phyloP scores from a whole-genome alignment of 2,113 vertebrate genomes.

The Junco hyemalis region DNA sequence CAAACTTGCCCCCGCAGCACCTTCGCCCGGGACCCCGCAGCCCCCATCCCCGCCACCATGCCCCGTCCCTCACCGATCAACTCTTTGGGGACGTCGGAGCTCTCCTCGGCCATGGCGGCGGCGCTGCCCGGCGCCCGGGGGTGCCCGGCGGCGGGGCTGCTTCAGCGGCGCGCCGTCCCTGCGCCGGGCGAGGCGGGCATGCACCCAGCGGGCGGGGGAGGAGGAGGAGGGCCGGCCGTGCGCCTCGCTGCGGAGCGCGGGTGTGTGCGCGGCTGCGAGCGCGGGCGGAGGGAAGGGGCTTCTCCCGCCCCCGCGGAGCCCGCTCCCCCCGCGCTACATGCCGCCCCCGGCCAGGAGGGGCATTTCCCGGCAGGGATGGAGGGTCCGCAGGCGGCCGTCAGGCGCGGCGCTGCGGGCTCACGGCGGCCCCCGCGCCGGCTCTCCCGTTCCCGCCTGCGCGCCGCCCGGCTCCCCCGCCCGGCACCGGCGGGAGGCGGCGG shows the following conservation, averaged over 20 bases:
- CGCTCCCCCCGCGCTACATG: neutral
- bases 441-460: neutral
- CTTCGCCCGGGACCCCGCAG: slow-evolving; percentile 9
- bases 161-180: neutral
- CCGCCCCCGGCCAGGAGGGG: neutral
- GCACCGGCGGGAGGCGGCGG: neutral
- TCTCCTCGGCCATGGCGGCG: slow-evolving; percentile 86
- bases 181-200: neutral
- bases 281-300: slow-evolving; percentile 8
- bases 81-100: slow-evolving; percentile 86
- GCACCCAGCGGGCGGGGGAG: slow-evolving; percentile 10
- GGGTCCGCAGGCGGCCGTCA: neutral
- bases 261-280: neutral
- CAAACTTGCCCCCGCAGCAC: neutral
- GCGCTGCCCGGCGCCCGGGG: slow-evolving; percentile 7
- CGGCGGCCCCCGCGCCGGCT: neutral
- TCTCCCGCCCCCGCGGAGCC: neutral
- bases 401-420: neutral
- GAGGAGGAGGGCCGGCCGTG: neutral
- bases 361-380: neutral
- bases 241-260: neutral
- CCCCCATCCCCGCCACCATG: neutral
- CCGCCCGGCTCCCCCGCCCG: no score
- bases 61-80: slow-evolving; percentile 84
- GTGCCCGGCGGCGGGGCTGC: neutral